Base-by-base conservation (phyloP, 2,113 vertebrate species). In the Crypturellus undulatus region DNA sequence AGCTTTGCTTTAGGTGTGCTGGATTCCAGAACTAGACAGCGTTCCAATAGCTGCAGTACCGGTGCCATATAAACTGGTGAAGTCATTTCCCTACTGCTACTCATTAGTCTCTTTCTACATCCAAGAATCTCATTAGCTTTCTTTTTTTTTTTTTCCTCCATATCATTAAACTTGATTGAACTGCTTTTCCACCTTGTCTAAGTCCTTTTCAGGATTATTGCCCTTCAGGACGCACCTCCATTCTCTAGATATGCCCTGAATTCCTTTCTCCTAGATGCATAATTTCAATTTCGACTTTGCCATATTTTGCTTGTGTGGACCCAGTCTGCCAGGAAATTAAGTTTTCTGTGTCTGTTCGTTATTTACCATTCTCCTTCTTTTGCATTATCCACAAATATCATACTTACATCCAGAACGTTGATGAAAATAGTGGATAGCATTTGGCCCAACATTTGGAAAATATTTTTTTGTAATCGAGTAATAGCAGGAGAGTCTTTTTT, bases 151-250 rank as follows among this genome's bases (percentile, higher is more conserved):
- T 18, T 45, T 13, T 43, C 5, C 45, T 52, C 89, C 91, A 28
- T 96, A 94, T 82, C 91, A 91, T 94, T 96, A 95, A 82, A 94
- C 84, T 91, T 93, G 87, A 92, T 97, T 94, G 89, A 94, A 81
- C 89, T 92, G 58, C 91, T 92, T 94, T 84, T 96, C 92, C 75
- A 79, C 0, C 38, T 84, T 96, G 83, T 93, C 92, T 92, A 94
- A 95, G 84, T 81, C 80, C 81, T 95, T 95, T 92, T 63, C 78
- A 94, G 78, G 65, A 92, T 89, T 89, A 69, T 89, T 93, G 80
- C 89, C 95, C 92, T 94, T 63, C 70, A 84, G 78, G 81, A 65
- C 82, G 21, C 84, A 82, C 89, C 67, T 73, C 45, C 51, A 7
- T 91, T 92, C 71, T 84, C 43, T 34, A 92, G 73, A 56, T 67